Percentiles rank a stretch among this genome's conserved stretches.
phyloP scores from a whole-genome alignment of 2,797 vertebrate species.

The Natrix natrix region DNA sequence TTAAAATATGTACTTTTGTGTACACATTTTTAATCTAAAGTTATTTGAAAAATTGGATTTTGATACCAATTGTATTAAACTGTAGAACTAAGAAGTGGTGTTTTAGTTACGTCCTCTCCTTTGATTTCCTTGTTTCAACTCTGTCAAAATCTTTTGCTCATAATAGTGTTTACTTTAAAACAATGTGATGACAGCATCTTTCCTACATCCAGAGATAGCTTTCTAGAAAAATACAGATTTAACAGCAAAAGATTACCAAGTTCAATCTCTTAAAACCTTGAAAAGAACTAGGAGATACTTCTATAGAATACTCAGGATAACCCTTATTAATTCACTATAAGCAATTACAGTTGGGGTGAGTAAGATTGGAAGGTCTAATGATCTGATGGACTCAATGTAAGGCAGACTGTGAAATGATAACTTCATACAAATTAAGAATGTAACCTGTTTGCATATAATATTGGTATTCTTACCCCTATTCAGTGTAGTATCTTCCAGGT shows the following conservation, averaged over 20 bases:
- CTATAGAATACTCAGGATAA: background rate
- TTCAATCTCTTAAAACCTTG: background rate
- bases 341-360: background rate
- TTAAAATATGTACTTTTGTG: background rate
- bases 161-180: background rate
- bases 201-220: background rate
- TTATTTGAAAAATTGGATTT: background rate
- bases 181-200: background rate
- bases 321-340: background rate
- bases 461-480: background rate
- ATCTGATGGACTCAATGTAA: background rate
- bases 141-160: background rate
- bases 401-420: background rate
- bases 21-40: background rate
- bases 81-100: background rate
- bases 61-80: background rate
- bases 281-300: background rate
- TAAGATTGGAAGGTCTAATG: background rate
- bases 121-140: background rate
- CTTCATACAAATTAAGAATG: background rate
- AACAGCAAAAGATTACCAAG: background rate
- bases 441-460: background rate
- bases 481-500: background rate
- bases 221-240: background rate
- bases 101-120: background rate